Evolutionary conservation across 2,888 invertebrate species (phyloP), one percentile per base, ranked within the genome.

Genomic region (Amblyteles armatorius): DNA sequence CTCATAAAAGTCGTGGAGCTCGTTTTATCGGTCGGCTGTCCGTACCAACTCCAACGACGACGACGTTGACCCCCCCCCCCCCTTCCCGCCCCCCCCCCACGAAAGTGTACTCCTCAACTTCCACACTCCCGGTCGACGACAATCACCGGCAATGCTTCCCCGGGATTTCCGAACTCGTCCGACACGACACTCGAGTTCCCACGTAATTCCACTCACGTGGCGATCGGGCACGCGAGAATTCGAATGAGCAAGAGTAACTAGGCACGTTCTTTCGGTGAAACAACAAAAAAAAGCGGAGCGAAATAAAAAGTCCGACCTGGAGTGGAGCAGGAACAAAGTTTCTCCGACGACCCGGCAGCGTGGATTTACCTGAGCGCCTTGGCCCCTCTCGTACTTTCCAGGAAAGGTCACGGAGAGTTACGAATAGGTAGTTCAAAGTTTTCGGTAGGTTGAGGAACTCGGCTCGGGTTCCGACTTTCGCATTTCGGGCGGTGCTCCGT

Each of bases 1-100:
- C 84, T 82, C 86, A 86, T 87, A 87, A 88, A 86, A 88, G 85
- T 87, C 85, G 81, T 84, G 72, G 72, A 72, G 79, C 82, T 82
- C 86, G 82, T 83, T 87, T 87, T 81, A 80, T 79, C 77, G 76
- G 69, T 68, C 84, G 82, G 68, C 76, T 72, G 84, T 84, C 26
- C 68, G 79, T 79, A 79, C 82, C 76, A 72, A 84, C 40, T 76
- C 67, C 67, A 82, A 26, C 63, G 65, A 78, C 76, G 67, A 60
- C 82, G 33, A 65, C 83, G 85, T 78, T 85, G 85, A 83, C 85
- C 85, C 83, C 83, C 33, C 6, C 6, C 33, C 33, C 33, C 33
- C 0, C 33, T 7, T 3, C 26, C 26, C 7, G 0, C 36, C 36
- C 36, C 36, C 19, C 36, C 36, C 36, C 57, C 67, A 69, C 60